Conservation (phyloP, 2,113 vertebrate species). For the Nipponia nippon region DNA sequence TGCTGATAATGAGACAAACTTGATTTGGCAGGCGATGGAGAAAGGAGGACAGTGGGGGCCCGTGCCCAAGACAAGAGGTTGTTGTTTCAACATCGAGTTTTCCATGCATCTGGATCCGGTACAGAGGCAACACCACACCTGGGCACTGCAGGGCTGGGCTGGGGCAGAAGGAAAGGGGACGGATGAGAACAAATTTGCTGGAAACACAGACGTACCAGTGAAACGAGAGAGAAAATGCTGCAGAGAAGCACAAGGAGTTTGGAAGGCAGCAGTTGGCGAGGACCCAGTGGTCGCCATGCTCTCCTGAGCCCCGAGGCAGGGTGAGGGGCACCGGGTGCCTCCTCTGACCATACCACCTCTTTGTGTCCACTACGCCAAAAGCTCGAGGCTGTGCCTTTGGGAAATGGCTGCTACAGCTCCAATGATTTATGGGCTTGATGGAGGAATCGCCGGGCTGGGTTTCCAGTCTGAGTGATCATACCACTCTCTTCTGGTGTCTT, state of each 20-base stretch:
- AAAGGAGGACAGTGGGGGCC: accelerated
- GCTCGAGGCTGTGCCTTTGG: background rate
- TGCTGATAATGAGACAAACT: background rate
- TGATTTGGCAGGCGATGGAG: background rate
- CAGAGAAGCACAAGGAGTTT: background rate
- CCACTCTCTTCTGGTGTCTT: background rate
- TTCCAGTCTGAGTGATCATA: background rate
- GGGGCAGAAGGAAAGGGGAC: background rate
- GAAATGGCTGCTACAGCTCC: background rate
- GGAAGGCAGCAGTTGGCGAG: accelerated
- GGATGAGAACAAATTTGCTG: background rate
- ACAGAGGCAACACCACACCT: background rate
- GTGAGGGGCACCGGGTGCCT: background rate
- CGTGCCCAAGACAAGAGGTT: background rate
- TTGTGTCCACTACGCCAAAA: background rate
- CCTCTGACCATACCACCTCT: background rate
- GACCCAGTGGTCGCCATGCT: background rate
- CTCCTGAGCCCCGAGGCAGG: background rate
- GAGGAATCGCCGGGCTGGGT: accelerated
- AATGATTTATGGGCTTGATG: accelerated
- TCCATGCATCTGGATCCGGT: too few species aligned
- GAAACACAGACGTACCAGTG: background rate
- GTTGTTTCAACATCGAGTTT: accelerated
- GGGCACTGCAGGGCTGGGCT: accelerated
- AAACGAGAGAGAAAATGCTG: background rate